Evolutionary conservation across 1,140 invertebrate species (phyloP), one percentile per base, ranked within the genome.

Genomic region (Drosophila ogumai): DNA sequence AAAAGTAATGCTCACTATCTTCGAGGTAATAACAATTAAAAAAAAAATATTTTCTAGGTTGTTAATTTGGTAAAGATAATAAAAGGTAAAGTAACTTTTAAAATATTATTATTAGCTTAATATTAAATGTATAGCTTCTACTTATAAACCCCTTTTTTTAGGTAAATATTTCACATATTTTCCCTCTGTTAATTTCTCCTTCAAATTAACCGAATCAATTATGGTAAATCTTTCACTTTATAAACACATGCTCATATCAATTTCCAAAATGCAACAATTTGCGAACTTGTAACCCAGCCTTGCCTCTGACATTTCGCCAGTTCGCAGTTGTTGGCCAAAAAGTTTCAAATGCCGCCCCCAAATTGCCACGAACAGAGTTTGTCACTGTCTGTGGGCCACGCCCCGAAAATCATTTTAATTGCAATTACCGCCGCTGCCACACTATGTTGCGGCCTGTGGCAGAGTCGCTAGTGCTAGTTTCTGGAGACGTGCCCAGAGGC

Each of bases 381-480:
- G 61, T 67, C 43, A 49, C 15, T n/a, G 63, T 67, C 63, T 32
- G 28, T n/a, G 61, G 15, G 22, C 34, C 63, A 66, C 58, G 56
- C 63, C 58, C 6, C 43, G 34, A 50, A 49, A 50, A 36, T 72
- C 31, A 52, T 59, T 85, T 86, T 78, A 85, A 86, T 84, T 63
- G 63, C 66, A 75, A 58, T 82, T 68, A 55, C 44, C 31, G 43
- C 38, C 15, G 32, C 31, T 31, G 80, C 47, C 54, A 32, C 61
- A 71, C 68, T 58, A 52, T 40, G 63, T 66, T 43, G 25, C 28
- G 47, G 78, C 22, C 19, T 66, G 52, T 17, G 41, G 57, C 34
- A 46, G 31, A 38, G 25, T 68, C 19, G 41, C 34, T 46, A n/a
- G 57, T 58, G 41, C 41, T 9, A 47, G 13, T 47, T 71, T 61